Evolutionary conservation across 1,140 invertebrate genomes (phyloP).

Genomic region (Drosophila virilis): DNA sequence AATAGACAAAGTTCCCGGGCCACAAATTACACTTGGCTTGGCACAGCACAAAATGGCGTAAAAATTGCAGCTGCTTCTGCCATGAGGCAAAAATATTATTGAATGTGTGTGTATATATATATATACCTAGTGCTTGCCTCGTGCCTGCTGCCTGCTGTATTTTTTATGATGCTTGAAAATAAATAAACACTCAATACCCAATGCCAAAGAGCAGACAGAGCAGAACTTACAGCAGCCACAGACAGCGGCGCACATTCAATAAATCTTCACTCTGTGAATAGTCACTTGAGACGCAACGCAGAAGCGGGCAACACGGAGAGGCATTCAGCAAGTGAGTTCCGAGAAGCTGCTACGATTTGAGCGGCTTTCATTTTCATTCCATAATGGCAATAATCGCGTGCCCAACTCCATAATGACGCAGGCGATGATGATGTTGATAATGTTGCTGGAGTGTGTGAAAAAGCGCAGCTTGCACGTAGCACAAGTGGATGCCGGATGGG

Average conservation of each 20-base stretch:
- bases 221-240: constrained; percentile 54
- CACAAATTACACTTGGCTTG: constrained; percentile 80
- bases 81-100: constrained; percentile 69
- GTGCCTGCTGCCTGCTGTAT: constrained; percentile 57
- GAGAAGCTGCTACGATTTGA: constrained; percentile 36
- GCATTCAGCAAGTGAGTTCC: constrained; percentile 7
- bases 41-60: constrained; percentile 75
- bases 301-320: constrained; percentile 14
- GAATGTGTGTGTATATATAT: constrained; percentile 55
- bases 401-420: constrained; percentile 58
- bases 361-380: constrained; percentile 71
- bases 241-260: constrained; percentile 65
- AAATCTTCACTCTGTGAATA: constrained; percentile 76
- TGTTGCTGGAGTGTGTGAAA: constrained; percentile 60
- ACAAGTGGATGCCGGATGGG: neutral
- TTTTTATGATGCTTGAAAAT: constrained; percentile 82
- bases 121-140: constrained; percentile 21
- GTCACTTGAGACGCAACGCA: constrained; percentile 69
- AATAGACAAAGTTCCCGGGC: constrained; percentile 78
- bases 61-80: constrained; percentile 77
- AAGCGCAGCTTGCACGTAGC: constrained; percentile 75
- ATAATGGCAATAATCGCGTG: constrained; percentile 73
- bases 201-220: constrained; percentile 75
- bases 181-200: constrained; percentile 80
- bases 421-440: constrained; percentile 1